A percentile compares a stretch with the other conserved stretches of the same genome.
These are phyloP conservation scores for Drosophila asahinai DNA, from an alignment of 1,140 invertebrate genomes.

Conservation along the genomic window DNA sequence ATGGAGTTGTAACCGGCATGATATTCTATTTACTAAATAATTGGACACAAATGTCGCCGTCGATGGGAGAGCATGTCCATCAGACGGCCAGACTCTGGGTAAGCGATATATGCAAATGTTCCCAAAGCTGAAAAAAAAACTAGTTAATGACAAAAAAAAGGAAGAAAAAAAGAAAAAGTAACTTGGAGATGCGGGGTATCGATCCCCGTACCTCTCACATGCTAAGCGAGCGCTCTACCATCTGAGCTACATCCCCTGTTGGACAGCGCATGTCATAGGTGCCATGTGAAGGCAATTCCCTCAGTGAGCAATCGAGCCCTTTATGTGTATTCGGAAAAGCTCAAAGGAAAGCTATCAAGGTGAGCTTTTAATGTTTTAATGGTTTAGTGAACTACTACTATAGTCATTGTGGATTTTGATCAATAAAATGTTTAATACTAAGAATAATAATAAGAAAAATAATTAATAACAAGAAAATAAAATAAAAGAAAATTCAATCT, in stretches of 20 bases:
- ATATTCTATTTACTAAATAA: constrained; percentile 58
- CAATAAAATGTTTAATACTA: neutral
- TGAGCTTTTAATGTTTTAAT: constrained; percentile 36
- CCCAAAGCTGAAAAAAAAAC: constrained; percentile 2
- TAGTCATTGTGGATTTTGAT: neutral
- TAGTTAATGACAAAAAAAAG: neutral
- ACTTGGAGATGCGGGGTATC: constrained; percentile 87
- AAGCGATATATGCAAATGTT: constrained; percentile 16
- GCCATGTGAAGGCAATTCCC: neutral
- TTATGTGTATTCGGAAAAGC: neutral
- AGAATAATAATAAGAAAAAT: neutral
- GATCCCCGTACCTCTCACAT: constrained; percentile 93
- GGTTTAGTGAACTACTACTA: neutral
- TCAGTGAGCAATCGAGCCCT: neutral
- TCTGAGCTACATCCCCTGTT: constrained; percentile 85
- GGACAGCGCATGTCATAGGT: accelerated
- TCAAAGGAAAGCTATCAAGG: constrained; percentile 21
- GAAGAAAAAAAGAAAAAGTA: constrained; percentile 7
- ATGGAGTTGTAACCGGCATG: constrained; percentile 59
- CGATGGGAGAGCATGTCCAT: constrained; percentile 45
- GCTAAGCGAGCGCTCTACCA: constrained; percentile 94
- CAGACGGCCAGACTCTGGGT: constrained; percentile 11
- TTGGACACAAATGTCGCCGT: constrained; percentile 46
- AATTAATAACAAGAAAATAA: neutral
- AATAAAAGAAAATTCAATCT: constrained; percentile 31